Base-by-base conservation (phyloP, 2,888 invertebrate genomes). In the Heliconius aoede region DNA sequence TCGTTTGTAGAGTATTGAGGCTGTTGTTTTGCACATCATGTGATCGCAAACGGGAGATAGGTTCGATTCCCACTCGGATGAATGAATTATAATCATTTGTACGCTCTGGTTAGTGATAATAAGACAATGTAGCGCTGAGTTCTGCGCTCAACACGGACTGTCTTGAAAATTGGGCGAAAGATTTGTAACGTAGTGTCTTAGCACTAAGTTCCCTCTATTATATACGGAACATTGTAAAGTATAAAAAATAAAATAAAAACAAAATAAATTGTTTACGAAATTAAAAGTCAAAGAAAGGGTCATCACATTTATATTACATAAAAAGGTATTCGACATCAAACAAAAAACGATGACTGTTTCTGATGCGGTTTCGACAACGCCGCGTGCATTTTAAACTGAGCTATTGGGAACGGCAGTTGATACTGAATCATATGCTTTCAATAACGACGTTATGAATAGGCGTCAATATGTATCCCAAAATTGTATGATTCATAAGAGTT, bases 321-420 rank as follows among this genome's bases (percentile, higher is more conserved):
- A 68, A 32, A 51, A 24, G 36, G 58, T 26, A 72, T 58, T 24
- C 26, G 26, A 36, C 40, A 61, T 61, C 36, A 21, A 40, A 28
- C 36, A 72, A 72, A 72, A 46, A 21, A 40, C 58, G 24, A 40
- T 26, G 61, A 61, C 72, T n/a, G 60, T 61, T 72, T 72, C 60
- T 36, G 40, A 24, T 61, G 74, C 32, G 68, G 68, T 74, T 74
- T 24, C 5, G 4, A 46, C 60, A 40, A 73, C 55, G 65, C 28
- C 18, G 32, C 15, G 32, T 32, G 68, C 68, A 74, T 74, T 74
- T 69, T 58, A 74, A 74, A 32, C 51, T 69, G 58, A 18, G 30
- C 62, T 55, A 67, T 32, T 32, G 32, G 71, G 30, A 32, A 58
- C 21, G 58, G 24, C 18, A 30, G 9, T 55, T n/a, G 18, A 18